Conservation (phyloP, 2,113 vertebrate genomes). For the Dendrocopos noguchii region DNA sequence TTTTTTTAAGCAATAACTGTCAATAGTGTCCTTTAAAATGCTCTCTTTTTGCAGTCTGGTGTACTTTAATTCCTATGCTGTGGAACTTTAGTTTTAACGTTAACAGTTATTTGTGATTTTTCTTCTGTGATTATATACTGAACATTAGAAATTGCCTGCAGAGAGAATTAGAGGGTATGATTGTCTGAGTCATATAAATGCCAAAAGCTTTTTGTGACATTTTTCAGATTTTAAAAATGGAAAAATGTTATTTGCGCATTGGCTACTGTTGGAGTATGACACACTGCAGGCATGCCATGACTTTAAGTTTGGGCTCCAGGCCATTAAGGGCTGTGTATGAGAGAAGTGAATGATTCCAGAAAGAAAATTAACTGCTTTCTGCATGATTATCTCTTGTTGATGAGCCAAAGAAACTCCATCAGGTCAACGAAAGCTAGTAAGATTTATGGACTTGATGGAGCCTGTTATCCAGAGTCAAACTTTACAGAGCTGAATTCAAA, state of each 20-base stretch:
- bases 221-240: slow-evolving; percentile 81
- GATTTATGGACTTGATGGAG: slow-evolving; percentile 54
- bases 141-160: slow-evolving; percentile 78
- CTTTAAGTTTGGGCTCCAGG: slow-evolving; percentile 59
- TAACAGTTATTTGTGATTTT: slow-evolving; percentile 73
- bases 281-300: slow-evolving; percentile 39
- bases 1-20: slow-evolving; percentile 55
- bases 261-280: slow-evolving; percentile 76
- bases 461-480: slow-evolving; percentile 22
- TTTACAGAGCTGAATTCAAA: slow-evolving; percentile 47
- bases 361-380: slow-evolving; percentile 22
- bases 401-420: slow-evolving; percentile 16
- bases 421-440: slow-evolving; percentile 49
- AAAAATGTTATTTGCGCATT: slow-evolving; percentile 80
- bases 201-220: slow-evolving; percentile 82
- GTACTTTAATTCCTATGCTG: slow-evolving; percentile 55
- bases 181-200: slow-evolving; percentile 78
- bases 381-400: background rate
- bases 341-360: background rate
- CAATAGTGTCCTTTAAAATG: slow-evolving; percentile 54
- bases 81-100: slow-evolving; percentile 60
- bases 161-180: slow-evolving; percentile 75
- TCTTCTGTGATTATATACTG: slow-evolving; percentile 69
- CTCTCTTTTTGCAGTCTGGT: slow-evolving; percentile 27
- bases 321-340: slow-evolving; percentile 33